A percentile compares a stretch with the other conserved stretches of the same genome.
Conservation (phyloP, 2,888 invertebrate genomes). For the Cephus nigrinus region DNA sequence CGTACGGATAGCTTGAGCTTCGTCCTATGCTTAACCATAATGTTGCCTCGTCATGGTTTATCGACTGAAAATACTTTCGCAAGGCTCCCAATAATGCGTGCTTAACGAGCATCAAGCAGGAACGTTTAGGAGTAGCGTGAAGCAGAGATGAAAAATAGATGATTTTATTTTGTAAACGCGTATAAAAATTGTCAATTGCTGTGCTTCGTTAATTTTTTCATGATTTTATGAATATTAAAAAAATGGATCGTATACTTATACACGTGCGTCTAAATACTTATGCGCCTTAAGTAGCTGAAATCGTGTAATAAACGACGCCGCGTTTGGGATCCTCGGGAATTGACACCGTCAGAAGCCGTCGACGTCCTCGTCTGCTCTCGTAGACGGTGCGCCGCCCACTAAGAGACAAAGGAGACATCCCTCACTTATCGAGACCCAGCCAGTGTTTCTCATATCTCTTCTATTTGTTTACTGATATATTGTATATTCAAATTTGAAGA, state of each 20-base stretch:
- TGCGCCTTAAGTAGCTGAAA: background rate
- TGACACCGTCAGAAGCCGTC: conserved; percentile 27
- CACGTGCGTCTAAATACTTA: background rate
- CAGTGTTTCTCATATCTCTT: conserved; percentile 24
- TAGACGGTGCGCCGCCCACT: conserved; percentile 41
- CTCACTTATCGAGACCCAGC: conserved; percentile 22
- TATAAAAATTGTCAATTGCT: background rate
- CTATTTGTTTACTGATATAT: no score
- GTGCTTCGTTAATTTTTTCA: background rate
- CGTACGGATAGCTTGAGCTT: conserved; percentile 24
- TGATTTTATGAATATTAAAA: background rate
- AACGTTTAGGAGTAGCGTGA: background rate
- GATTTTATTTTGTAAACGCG: background rate
- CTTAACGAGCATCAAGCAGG: background rate
- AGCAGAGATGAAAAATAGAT: background rate
- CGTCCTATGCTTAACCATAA: conserved; percentile 29
- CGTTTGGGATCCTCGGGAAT: conserved; percentile 29
- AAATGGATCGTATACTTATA: no score
- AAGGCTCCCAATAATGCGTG: background rate
- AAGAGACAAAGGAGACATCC: conserved; percentile 45
- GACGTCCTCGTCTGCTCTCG: conserved; percentile 32
- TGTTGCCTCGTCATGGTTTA: conserved; percentile 37
- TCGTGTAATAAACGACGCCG: background rate
- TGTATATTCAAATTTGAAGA: background rate
- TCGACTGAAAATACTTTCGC: background rate